Percentiles rank a stretch among this genome's conserved stretches.
Evolutionary conservation across 2,888 invertebrate genomes (phyloP).

Genomic region (Maniola hyperantus): DNA sequence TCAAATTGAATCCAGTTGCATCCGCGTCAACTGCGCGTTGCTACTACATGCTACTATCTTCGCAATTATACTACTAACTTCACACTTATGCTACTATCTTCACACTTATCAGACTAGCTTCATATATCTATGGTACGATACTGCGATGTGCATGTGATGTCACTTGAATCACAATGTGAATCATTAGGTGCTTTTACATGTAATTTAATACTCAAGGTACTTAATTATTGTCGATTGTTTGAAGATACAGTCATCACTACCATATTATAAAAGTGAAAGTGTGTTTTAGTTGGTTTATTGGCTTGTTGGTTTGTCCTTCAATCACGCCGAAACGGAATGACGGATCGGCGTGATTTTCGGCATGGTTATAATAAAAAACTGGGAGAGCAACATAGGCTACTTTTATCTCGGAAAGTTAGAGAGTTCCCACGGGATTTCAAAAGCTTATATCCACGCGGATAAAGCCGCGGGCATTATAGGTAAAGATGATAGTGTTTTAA

Average conservation of each 20-base stretch:
- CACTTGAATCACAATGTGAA: conserved; percentile 1
- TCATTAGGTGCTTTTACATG: neutral
- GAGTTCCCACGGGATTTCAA: too few species aligned
- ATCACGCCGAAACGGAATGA: too few species aligned
- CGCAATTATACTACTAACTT: neutral
- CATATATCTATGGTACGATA: neutral
- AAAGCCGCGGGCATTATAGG: too few species aligned
- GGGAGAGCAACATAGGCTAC: too few species aligned
- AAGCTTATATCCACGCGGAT: too few species aligned
- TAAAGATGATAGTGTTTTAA: too few species aligned
- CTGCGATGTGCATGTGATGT: neutral
- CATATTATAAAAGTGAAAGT: too few species aligned
- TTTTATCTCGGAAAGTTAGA: too few species aligned
- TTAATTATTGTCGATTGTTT: neutral
- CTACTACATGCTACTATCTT: conserved; percentile 5
- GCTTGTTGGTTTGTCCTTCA: too few species aligned
- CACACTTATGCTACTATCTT: neutral
- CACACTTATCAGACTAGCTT: neutral
- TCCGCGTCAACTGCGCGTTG: conserved; percentile 57
- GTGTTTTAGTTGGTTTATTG: too few species aligned
- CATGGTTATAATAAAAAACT: too few species aligned
- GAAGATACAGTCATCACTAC: neutral
- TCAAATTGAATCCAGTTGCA: conserved; percentile 77
- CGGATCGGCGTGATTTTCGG: too few species aligned
- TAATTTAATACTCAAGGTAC: neutral